phyloP scores from a whole-genome alignment of 1,140 invertebrate species.

The Pseudomyrmex dendroicus region DNA sequence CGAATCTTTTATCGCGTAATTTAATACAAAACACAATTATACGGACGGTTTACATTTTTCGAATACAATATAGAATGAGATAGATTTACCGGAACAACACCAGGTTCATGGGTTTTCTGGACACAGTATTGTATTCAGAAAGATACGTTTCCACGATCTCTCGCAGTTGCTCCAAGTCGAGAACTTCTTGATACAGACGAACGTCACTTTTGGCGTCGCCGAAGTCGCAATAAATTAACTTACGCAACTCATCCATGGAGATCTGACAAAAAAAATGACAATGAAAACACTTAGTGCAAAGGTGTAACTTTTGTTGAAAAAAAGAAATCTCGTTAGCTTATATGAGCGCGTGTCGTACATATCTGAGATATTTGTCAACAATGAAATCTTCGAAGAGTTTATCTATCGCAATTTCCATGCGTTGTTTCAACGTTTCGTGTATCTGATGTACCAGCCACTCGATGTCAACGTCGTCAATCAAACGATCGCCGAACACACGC shows the following conservation, averaged over 20 bases:
- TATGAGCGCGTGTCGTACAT: too few species aligned
- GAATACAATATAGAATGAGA: background rate
- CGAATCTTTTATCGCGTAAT: slow-evolving; percentile 88
- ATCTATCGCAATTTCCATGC: slow-evolving; percentile 85
- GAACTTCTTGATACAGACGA: slow-evolving; percentile 95
- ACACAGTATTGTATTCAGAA: slow-evolving; percentile 97
- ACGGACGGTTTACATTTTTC: background rate
- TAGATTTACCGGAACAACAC: slow-evolving; percentile 93
- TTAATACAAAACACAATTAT: background rate
- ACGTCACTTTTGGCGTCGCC: slow-evolving; percentile 96
- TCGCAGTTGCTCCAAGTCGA: slow-evolving; percentile 92
- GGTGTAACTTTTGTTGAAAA: background rate
- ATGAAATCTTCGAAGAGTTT: slow-evolving; percentile 82
- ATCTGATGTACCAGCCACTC: slow-evolving; percentile 92
- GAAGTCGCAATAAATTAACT: slow-evolving; percentile 98
- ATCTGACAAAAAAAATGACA: slow-evolving; percentile 83
- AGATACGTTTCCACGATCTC: slow-evolving; percentile 96
- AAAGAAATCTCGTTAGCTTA: too few species aligned
- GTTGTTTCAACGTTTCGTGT: slow-evolving; percentile 86
- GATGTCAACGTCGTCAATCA: slow-evolving; percentile 93
- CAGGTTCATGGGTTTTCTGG: slow-evolving; percentile 98
- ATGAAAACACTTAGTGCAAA: background rate
- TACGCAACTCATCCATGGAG: slow-evolving; percentile 92
- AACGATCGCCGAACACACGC: slow-evolving; percentile 96
- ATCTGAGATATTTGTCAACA: background rate